Evolutionary conservation across 1,140 invertebrate species (phyloP).

Genomic region (Dreissena polymorpha): DNA sequence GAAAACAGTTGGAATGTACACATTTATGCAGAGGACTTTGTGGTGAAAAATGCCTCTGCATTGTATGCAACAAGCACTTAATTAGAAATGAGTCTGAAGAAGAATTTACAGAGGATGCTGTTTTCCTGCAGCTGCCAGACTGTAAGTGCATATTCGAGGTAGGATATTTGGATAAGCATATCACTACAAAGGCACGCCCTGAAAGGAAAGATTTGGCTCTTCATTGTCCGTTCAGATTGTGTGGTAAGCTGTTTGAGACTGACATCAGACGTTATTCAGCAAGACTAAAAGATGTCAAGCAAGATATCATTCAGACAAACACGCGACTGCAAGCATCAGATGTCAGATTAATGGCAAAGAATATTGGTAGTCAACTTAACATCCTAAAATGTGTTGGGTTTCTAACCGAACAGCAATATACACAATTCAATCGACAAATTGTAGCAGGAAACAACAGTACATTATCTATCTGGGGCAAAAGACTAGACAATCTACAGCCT

Average conservation of each 20-base stretch:
- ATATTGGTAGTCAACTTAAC: neutral
- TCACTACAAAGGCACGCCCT: constrained; percentile 17
- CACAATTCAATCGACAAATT: neutral
- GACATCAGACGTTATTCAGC: constrained; percentile 9
- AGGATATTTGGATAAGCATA: constrained; percentile 77
- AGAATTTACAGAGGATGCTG: constrained; percentile 66
- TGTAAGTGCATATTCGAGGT: constrained; percentile 55
- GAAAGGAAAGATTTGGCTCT: neutral
- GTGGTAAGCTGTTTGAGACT: neutral
- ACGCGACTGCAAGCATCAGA: neutral
- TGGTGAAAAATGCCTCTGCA: constrained; percentile 81
- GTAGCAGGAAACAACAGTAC: neutral
- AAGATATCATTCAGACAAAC: neutral
- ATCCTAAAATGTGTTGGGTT: neutral
- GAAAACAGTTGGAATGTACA: constrained; percentile 80
- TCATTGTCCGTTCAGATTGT: constrained; percentile 5
- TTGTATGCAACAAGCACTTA: constrained; percentile 74
- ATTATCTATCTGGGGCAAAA: neutral
- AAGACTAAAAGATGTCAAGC: constrained; percentile 6
- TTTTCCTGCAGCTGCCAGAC: constrained; percentile 52
- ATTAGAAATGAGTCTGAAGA: constrained; percentile 80
- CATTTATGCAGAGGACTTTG: constrained; percentile 83
- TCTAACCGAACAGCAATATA: neutral
- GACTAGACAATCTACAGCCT: neutral
- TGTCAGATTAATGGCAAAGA: neutral